A percentile compares a stretch with the other conserved stretches of the same genome.
Conservation (phyloP, 2,888 invertebrate species). For the Tipula vernalis region DNA sequence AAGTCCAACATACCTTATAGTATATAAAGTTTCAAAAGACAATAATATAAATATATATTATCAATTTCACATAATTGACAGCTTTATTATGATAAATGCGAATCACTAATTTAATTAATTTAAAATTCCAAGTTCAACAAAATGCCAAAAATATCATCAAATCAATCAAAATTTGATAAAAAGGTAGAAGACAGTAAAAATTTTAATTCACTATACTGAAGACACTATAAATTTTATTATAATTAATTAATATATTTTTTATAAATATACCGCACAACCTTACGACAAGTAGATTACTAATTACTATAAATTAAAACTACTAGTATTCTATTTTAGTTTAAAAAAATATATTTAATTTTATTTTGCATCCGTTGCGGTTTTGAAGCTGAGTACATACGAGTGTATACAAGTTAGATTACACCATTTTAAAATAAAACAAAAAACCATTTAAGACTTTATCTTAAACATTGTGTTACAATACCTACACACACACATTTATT, state of each 20-base stretch:
- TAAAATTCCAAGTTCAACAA: neutral
- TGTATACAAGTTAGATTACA: neutral
- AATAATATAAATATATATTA: neutral
- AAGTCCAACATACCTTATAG: neutral
- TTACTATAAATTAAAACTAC: neutral
- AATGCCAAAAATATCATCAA: neutral
- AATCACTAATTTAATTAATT: neutral
- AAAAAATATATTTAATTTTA: neutral
- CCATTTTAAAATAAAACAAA: neutral
- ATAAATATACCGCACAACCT: neutral
- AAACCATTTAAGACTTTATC: neutral
- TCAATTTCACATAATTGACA: neutral
- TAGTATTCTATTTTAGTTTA: neutral
- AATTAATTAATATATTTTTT: neutral
- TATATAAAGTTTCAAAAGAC: neutral
- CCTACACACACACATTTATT: neutral
- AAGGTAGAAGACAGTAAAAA: neutral
- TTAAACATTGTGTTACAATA: neutral
- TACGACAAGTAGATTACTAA: neutral
- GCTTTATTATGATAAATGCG: neutral
- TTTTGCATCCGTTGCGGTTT: neutral
- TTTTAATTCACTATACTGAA: neutral
- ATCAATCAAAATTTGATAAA: neutral
- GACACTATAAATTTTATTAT: neutral
- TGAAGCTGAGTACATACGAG: neutral